Evolutionary conservation across 2,113 vertebrate genomes (phyloP), one percentile per base, ranked within the genome.

Genomic region (Chaetodon auriga): DNA sequence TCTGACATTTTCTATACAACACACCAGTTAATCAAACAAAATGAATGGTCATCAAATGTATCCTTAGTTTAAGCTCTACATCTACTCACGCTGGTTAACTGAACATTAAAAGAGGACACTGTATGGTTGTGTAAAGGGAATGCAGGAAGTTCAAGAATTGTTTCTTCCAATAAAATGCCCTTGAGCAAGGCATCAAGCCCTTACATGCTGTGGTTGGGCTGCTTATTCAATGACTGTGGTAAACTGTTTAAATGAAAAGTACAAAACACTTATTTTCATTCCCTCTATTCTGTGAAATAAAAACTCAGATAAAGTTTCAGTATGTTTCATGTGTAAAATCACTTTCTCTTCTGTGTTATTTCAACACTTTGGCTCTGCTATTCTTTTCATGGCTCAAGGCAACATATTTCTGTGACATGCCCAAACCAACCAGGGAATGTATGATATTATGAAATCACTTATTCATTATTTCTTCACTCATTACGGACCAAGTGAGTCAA

Each of bases 341-440:
- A 76, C 55, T 88, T 79, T 79, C 68, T 55, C 46, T 25, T 15
- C 30, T 30, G 30, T 30, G 30, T 30, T 30, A 30, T 30, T 30
- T 30, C 30, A 30, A 30, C 43, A 4, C 51, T 13, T 15, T 65
- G 62, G 46, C 61, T 89, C 80, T 84, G 58, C 51, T 48, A 35
- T 10, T 64, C 63, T 86, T 83, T 51, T 71, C 45, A 66, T 85
- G 71, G 85, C 92, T 73, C 65, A 68, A 68, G 90, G 92, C 82
- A 78, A 83, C 78, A 82, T 61, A 87, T 92, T 92, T 92, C 70
- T 79, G 7, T 53, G 65, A 90, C 95, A 77, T 88, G 95, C 82
- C 90, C 90, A 65, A 91, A 94, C 94, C 77, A 43, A 92, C 74
- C 71, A 13, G 82, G 89, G 94, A 93, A 94, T 94, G 92, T 83